phyloP scores from a whole-genome alignment of 2,888 invertebrate species.

The Lypha dubia region DNA sequence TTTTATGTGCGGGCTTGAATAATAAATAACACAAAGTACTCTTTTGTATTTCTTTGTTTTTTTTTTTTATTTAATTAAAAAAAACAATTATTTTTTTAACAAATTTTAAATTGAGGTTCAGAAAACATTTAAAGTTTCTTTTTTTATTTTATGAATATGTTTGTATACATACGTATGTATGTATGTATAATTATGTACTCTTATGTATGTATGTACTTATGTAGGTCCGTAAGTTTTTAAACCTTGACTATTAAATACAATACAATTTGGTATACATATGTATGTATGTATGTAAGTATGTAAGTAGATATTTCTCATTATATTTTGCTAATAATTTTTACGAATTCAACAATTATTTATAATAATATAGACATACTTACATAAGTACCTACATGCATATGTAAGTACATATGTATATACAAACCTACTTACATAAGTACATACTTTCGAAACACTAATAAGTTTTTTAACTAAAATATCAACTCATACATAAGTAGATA shows the following conservation, averaged over 20 bases:
- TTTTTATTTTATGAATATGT: not conserved
- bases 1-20: not conserved
- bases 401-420: not conserved
- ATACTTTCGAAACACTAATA: too few species aligned
- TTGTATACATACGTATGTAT: not conserved
- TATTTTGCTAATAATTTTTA: not conserved
- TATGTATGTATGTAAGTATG: too few species aligned
- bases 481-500: too few species aligned
- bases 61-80: not conserved
- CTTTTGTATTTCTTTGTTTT: not conserved
- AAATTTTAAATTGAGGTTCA: slow-evolving; percentile 4
- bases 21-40: not conserved
- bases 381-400: too few species aligned
- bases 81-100: not conserved
- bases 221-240: too few species aligned
- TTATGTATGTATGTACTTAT: not conserved
- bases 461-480: too few species aligned
- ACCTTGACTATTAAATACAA: not conserved
- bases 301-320: not conserved
- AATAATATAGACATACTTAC: too few species aligned
- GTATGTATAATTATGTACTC: not conserved
- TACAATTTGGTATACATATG: not conserved
- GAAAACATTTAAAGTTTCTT: not conserved
- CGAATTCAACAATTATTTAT: too few species aligned
- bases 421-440: not conserved